Conservation (phyloP, 2,113 vertebrate genomes). For the Boleophthalmus pectinirostris region DNA sequence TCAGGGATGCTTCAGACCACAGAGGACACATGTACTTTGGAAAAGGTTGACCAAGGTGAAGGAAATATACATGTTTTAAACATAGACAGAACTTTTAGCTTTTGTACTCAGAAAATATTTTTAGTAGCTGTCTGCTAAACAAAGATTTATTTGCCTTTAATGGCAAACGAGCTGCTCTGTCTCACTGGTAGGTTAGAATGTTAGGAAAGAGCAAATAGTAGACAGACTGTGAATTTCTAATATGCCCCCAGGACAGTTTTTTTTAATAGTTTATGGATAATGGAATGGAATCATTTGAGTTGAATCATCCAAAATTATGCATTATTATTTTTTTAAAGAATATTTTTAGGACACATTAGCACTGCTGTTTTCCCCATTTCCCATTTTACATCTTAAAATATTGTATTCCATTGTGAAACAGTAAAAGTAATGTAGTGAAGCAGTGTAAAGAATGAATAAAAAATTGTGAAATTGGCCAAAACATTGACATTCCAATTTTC, state of each 20-base stretch:
- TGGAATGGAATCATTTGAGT: conserved; percentile 1
- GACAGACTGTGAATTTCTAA: conserved; percentile 44
- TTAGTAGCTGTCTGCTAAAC: not conserved
- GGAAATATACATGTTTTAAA: not conserved
- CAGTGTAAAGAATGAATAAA: not conserved
- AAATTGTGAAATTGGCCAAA: not conserved
- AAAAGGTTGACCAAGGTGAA: conserved; percentile 85
- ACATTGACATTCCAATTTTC: not conserved
- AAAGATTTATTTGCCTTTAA: not conserved
- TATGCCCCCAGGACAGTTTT: conserved; percentile 31
- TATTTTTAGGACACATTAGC: not conserved
- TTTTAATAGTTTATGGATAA: conserved; percentile 26
- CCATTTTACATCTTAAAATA: not conserved
- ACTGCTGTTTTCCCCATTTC: not conserved
- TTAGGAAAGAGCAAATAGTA: conserved; percentile 36
- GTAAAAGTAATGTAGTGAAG: not conserved
- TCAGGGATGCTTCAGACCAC: conserved; percentile 80
- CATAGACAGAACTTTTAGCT: not conserved
- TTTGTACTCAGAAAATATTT: not conserved
- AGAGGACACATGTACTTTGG: conserved; percentile 77
- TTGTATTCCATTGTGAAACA: not conserved
- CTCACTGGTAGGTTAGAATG: not conserved
- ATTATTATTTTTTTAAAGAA: not conserved
- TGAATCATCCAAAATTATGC: not conserved
- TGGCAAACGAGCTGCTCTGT: conserved; percentile 8